Conservation (phyloP, 2,113 vertebrate species). For the Coptodon rendalli region DNA sequence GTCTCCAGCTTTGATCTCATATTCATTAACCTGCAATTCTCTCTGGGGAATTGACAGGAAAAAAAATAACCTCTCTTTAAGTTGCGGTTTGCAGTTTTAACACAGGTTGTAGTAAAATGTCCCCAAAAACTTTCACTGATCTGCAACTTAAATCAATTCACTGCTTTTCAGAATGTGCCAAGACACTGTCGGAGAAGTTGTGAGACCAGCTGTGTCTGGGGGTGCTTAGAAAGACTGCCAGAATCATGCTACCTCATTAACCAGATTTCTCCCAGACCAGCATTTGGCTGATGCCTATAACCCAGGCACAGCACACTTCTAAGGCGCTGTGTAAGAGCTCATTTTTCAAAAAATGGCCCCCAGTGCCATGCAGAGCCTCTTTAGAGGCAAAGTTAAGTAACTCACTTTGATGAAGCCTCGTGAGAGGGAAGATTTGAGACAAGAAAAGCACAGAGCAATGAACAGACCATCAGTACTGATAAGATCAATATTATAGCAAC, state of each 20-base stretch:
- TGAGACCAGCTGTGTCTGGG: not conserved
- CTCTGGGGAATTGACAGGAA: not conserved
- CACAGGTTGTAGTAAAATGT: not conserved
- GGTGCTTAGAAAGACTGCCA: slow-evolving; percentile 25
- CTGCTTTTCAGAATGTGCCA: not conserved
- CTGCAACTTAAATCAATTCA: not conserved
- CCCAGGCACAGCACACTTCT: not conserved
- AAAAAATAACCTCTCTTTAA: not conserved
- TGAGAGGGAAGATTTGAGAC: slow-evolving; percentile 7
- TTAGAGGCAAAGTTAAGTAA: slow-evolving; percentile 9
- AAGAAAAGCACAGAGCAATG: not conserved
- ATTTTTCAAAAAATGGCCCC: slow-evolving; percentile 18
- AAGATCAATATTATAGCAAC: slow-evolving; percentile 1
- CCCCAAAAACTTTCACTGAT: not conserved
- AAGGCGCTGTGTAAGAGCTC: slow-evolving; percentile 10
- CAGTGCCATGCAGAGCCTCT: not conserved
- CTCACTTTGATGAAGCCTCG: slow-evolving; percentile 24
- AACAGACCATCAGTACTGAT: not conserved
- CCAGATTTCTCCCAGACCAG: slow-evolving; percentile 1
- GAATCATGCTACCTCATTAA: slow-evolving; percentile 31
- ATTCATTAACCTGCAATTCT: slow-evolving; percentile 34
- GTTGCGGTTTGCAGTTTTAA: not conserved
- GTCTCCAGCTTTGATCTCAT: not conserved
- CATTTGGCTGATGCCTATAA: slow-evolving; percentile 5
- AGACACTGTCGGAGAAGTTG: not conserved